Evolutionary conservation across 2,888 invertebrate genomes (phyloP).

Genomic region (Callinectes sapidus): DNA sequence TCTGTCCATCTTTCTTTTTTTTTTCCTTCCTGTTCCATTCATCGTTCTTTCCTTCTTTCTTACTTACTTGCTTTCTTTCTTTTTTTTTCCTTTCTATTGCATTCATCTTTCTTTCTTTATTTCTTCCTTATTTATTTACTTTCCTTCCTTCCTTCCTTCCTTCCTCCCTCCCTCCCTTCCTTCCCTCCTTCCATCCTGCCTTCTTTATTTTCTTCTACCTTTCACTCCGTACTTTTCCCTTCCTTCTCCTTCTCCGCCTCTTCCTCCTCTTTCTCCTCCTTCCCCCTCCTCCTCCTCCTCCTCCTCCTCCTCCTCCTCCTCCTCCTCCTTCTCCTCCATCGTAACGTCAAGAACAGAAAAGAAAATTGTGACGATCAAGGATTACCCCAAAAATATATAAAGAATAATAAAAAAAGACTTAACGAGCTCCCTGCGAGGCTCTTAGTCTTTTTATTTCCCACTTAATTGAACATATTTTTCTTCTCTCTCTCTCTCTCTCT

Average conservation of each 20-base stretch:
- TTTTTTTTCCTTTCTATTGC: too few relatives aligned
- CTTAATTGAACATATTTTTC: conserved; percentile 14
- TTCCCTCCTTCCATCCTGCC: not conserved
- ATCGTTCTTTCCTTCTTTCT: not conserved
- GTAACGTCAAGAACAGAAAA: conserved; percentile 3
- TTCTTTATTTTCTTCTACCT: not conserved
- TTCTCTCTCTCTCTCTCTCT: not conserved
- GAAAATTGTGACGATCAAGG: conserved; percentile 11
- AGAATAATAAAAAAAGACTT: conserved; percentile 23
- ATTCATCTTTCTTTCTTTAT: not conserved
- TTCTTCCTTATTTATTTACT: too few relatives aligned
- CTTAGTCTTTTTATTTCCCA: conserved; percentile 28
- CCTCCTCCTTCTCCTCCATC: not conserved
- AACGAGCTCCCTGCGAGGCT: not conserved
- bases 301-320: conserved; percentile 21
- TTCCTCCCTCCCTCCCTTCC: not conserved
- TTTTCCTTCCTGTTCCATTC: too few relatives aligned
- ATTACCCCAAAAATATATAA: conserved; percentile 14
- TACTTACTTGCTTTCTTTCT: too few relatives aligned
- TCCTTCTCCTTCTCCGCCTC: not conserved
- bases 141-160: not conserved
- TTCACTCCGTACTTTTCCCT: not conserved
- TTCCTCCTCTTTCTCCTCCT: not conserved
- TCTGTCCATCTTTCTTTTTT: too few relatives aligned
- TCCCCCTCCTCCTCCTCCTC: not conserved